phyloP scores from a whole-genome alignment of 2,888 invertebrate species.

The Cloeon dipterum region DNA sequence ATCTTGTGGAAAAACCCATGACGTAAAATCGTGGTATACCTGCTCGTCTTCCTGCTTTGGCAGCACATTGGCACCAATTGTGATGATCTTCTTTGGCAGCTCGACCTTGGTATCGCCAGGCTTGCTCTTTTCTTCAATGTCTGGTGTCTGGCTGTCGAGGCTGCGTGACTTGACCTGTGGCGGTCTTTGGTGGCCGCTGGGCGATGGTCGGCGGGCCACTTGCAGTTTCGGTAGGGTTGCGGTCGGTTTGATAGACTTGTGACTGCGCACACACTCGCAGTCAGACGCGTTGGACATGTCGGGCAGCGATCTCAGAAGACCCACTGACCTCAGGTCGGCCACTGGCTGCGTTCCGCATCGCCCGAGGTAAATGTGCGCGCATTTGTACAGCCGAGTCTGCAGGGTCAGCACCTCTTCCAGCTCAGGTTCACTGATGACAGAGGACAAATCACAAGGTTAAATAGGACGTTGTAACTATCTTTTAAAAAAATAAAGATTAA shows the following conservation, averaged over 20 bases:
- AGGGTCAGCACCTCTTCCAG: conserved; percentile 44
- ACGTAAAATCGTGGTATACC: too few relatives aligned
- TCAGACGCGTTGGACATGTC: conserved; percentile 2
- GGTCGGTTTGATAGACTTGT: not conserved
- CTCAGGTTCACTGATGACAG: conserved; percentile 37
- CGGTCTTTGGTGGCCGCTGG: not conserved
- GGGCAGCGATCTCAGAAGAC: conserved; percentile 7
- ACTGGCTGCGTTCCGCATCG: conserved; percentile 20
- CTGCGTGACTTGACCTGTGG: not conserved
- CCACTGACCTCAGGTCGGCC: conserved; percentile 7
- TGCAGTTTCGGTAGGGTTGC: not conserved
- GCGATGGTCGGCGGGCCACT: not conserved
- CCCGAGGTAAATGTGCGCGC: conserved; percentile 33
- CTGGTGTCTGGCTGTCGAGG: not conserved
- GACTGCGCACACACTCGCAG: conserved; percentile 4
- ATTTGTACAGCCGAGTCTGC: conserved; percentile 31
- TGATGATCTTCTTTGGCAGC: too few relatives aligned
- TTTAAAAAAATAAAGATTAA: too few relatives aligned
- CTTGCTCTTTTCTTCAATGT: not conserved
- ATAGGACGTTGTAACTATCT: too few relatives aligned
- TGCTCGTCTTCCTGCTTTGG: too few relatives aligned
- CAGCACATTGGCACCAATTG: too few relatives aligned
- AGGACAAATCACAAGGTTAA: conserved; percentile 5
- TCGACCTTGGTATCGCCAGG: not conserved
- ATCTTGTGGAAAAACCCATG: too few relatives aligned